phyloP scores from a whole-genome alignment of 2,888 invertebrate species.

The Phaonia tiefii region DNA sequence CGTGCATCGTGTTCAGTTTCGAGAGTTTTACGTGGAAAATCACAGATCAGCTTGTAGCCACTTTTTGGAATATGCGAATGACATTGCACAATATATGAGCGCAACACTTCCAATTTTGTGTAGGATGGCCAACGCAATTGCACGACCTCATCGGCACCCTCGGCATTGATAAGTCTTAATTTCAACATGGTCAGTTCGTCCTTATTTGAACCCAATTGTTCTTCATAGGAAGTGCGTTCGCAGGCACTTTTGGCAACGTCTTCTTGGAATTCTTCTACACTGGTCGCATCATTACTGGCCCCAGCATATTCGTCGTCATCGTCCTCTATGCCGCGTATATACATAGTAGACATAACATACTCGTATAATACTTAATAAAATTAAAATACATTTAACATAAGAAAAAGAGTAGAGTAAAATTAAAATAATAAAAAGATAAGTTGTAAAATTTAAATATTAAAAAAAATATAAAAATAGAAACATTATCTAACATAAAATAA shows the following conservation, averaged over 20 bases:
- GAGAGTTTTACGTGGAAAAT: constrained; percentile 78
- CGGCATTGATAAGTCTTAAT: constrained; percentile 75
- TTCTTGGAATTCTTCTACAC: constrained; percentile 74
- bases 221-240: constrained; percentile 72
- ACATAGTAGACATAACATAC: no score
- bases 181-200: constrained; percentile 76
- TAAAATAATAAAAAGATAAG: no score
- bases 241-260: constrained; percentile 71
- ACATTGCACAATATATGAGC: constrained; percentile 75
- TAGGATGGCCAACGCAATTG: constrained; percentile 79
- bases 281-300: constrained; percentile 72
- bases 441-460: no score
- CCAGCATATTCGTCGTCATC: constrained; percentile 42
- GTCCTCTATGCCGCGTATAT: constrained; percentile 47
- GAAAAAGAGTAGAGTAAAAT: no score
- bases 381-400: no score
- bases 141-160: constrained; percentile 75
- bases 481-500: no score
- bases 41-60: constrained; percentile 78
- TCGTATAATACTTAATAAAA: no score
- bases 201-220: constrained; percentile 70
- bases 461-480: no score
- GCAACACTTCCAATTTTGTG: constrained; percentile 76
- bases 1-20: constrained; percentile 74
- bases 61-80: constrained; percentile 77